phyloP scores from a whole-genome alignment of 23 tunicate genomes.

The Clavelina lepadiformis region DNA sequence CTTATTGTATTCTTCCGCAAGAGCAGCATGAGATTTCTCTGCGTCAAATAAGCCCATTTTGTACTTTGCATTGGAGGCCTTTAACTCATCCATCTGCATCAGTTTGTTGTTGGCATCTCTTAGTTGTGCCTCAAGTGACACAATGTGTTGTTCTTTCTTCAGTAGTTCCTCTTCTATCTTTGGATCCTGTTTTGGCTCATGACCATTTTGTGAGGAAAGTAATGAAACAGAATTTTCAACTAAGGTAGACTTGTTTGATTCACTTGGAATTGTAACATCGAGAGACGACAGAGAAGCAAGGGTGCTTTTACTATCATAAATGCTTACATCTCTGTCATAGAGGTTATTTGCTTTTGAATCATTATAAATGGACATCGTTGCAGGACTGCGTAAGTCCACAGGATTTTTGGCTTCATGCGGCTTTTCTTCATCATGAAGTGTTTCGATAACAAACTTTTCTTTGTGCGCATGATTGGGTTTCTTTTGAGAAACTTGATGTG shows the following conservation, averaged over 20 bases:
- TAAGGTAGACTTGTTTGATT: background rate
- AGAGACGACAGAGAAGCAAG: slow-evolving; percentile 75
- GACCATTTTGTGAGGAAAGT: background rate
- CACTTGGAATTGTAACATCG: slow-evolving; percentile 38
- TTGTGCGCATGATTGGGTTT: no score
- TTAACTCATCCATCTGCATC: no score
- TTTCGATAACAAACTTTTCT: no score
- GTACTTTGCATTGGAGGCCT: no score
- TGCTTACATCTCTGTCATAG: slow-evolving; percentile 54
- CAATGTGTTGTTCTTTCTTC: slow-evolving; percentile 26
- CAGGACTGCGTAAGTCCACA: no score
- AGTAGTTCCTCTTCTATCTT: slow-evolving; percentile 38
- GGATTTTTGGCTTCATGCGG: no score
- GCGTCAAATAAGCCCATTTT: no score
- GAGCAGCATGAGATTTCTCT: no score
- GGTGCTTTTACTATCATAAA: slow-evolving; percentile 73
- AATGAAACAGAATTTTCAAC: background rate
- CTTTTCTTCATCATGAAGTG: no score
- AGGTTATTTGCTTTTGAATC: slow-evolving; percentile 34
- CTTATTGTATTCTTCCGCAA: background rate
- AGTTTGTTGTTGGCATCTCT: no score
- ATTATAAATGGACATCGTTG: slow-evolving; percentile 36
- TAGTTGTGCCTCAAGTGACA: slow-evolving; percentile 1
- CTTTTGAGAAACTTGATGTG: no score
- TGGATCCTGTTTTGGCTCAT: slow-evolving; percentile 2